Conservation (phyloP, 2,113 vertebrate genomes). For the Embiotoca jacksoni region DNA sequence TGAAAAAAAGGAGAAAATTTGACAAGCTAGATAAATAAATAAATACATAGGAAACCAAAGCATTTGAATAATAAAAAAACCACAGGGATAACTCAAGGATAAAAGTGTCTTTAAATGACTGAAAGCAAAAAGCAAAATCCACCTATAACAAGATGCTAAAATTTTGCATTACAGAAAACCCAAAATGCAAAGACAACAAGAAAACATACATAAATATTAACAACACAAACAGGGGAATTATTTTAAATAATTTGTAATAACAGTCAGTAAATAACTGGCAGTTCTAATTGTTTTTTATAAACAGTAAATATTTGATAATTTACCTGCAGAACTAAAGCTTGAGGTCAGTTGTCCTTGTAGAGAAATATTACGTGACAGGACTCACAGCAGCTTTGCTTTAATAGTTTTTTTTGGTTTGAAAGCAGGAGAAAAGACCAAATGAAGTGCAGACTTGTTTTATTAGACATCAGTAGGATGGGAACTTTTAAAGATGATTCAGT, state of each 20-base stretch:
- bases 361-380: neutral
- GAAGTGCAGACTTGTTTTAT: slow-evolving; percentile 5
- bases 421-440: slow-evolving; percentile 26
- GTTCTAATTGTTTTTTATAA: too few relatives aligned
- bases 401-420: neutral
- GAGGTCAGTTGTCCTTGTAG: neutral
- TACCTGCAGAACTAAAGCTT: neutral
- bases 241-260: too few relatives aligned
- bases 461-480: neutral
- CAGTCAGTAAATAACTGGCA: too few relatives aligned
- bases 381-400: neutral
- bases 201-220: too few relatives aligned
- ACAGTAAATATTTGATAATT: too few relatives aligned
- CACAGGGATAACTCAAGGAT: neutral
- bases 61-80: neutral
- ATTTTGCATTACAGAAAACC: too few relatives aligned
- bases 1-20: neutral
- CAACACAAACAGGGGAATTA: too few relatives aligned
- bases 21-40: neutral
- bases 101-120: too few relatives aligned
- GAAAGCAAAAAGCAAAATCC: too few relatives aligned
- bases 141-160: too few relatives aligned
- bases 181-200: too few relatives aligned
- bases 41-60: neutral
- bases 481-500: slow-evolving; percentile 2